Conservation (phyloP, 64 coral and sea anemone genomes). For the Dendrophyllia cribrosa region DNA sequence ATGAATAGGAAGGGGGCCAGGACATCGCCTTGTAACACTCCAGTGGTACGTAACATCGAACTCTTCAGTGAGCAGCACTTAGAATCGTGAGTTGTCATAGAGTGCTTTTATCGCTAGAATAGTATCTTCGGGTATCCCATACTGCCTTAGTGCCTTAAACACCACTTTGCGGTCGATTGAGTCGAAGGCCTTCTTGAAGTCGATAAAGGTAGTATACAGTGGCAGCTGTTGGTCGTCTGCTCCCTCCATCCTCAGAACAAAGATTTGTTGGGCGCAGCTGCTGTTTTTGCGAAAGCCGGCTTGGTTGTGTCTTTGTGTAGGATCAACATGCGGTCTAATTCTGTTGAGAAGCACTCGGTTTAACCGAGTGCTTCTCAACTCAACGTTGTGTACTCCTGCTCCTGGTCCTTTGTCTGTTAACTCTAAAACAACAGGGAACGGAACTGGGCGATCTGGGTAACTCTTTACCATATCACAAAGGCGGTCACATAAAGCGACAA, state of each 20-base stretch:
- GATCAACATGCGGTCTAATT: constrained; percentile 21
- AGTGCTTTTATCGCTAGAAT: constrained; percentile 31
- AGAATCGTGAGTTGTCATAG: neutral
- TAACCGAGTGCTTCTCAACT: no score
- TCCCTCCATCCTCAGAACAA: constrained; percentile 27
- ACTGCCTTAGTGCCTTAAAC: constrained; percentile 15
- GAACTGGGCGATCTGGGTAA: no score
- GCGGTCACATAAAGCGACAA: no score
- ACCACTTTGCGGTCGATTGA: neutral
- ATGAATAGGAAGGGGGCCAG: neutral
- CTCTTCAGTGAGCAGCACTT: neutral
- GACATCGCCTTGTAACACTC: neutral
- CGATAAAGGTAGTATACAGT: constrained; percentile 22
- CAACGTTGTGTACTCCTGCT: no score
- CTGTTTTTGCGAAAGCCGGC: constrained; percentile 28
- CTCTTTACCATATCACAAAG: no score
- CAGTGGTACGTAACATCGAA: constrained; percentile 38
- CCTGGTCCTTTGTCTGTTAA: no score
- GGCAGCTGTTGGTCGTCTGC: constrained; percentile 6
- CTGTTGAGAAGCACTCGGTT: neutral
- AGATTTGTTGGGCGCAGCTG: constrained; percentile 14
- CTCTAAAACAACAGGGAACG: no score
- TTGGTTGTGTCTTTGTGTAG: constrained; percentile 2
- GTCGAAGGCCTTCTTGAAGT: constrained; percentile 67
- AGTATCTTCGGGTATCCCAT: constrained; percentile 32